Evolutionary conservation across 2,797 vertebrate genomes (phyloP).

Genomic region (Enteromius paludinosus): DNA sequence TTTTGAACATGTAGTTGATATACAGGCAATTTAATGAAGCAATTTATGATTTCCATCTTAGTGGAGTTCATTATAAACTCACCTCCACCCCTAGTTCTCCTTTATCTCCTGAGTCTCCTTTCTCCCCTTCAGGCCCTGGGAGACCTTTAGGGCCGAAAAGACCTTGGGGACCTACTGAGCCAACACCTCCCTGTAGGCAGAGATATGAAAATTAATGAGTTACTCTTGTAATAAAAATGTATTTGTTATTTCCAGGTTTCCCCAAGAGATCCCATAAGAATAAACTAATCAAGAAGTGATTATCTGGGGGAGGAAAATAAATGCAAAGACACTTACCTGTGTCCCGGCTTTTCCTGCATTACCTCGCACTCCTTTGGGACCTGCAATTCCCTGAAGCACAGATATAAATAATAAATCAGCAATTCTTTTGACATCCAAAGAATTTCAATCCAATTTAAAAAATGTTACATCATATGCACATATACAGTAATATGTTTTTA

Average conservation of each 20-base stretch:
- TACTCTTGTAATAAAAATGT: neutral
- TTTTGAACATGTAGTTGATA: constrained; percentile 25
- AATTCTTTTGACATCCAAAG: neutral
- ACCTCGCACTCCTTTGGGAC: constrained; percentile 78
- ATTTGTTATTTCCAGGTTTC: neutral
- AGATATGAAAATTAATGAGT: neutral
- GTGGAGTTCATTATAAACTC: neutral
- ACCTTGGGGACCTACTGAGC: constrained; percentile 73
- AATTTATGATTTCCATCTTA: neutral
- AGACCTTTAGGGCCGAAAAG: constrained; percentile 75
- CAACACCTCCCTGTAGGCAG: constrained; percentile 75
- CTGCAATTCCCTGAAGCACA: constrained; percentile 75
- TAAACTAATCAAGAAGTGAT: neutral
- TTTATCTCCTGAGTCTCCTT: constrained; percentile 77
- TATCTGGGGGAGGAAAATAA: neutral
- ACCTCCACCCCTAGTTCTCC: constrained; percentile 77
- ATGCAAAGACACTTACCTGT: constrained; percentile 69
- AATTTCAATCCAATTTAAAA: neutral
- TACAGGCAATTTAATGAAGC: neutral
- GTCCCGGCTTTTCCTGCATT: constrained; percentile 76
- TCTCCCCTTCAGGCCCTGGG: constrained; percentile 72
- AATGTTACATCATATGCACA: neutral
- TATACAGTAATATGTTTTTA: neutral
- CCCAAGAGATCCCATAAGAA: neutral
- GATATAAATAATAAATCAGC: neutral